Conservation (phyloP, 1,140 invertebrate species). For the Drosophila hydei region DNA sequence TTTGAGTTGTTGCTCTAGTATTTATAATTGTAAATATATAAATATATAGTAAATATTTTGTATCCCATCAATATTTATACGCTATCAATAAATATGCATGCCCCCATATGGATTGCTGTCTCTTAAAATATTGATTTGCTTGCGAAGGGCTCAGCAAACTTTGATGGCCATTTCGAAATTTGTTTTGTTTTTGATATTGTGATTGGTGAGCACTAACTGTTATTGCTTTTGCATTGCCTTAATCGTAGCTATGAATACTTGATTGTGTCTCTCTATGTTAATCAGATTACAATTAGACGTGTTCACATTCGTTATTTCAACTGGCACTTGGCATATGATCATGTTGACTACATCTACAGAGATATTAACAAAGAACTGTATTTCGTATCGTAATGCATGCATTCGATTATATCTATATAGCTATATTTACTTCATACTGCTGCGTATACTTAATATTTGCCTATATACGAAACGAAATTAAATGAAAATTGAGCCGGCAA, state of each 20-base stretch:
- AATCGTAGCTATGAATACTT: constrained; percentile 13
- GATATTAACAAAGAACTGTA: constrained; percentile 2
- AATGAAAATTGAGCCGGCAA: constrained; percentile 17
- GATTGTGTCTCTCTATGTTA: not conserved
- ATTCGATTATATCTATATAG: not conserved
- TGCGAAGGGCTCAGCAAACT: constrained; percentile 45
- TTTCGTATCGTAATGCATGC: not conserved
- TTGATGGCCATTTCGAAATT: constrained; percentile 34
- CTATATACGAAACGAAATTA: constrained; percentile 12
- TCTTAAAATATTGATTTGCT: constrained; percentile 13
- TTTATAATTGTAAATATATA: constrained; percentile 53
- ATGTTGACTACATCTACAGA: not conserved
- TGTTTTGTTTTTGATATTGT: constrained; percentile 2
- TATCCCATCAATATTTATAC: constrained; percentile 68
- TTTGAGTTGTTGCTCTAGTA: constrained; percentile 49
- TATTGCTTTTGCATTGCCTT: constrained; percentile 17
- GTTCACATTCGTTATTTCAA: constrained; percentile 25
- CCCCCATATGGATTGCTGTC: not conserved
- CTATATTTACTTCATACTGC: not conserved
- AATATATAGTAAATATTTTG: constrained; percentile 35
- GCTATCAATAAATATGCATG: constrained; percentile 59
- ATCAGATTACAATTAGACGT: not conserved
- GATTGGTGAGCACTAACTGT: not conserved
- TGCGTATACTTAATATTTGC: constrained; percentile 23
- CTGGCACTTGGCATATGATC: constrained; percentile 17